Conservation (phyloP, 2,888 invertebrate genomes). For the Ophion ellenae region DNA sequence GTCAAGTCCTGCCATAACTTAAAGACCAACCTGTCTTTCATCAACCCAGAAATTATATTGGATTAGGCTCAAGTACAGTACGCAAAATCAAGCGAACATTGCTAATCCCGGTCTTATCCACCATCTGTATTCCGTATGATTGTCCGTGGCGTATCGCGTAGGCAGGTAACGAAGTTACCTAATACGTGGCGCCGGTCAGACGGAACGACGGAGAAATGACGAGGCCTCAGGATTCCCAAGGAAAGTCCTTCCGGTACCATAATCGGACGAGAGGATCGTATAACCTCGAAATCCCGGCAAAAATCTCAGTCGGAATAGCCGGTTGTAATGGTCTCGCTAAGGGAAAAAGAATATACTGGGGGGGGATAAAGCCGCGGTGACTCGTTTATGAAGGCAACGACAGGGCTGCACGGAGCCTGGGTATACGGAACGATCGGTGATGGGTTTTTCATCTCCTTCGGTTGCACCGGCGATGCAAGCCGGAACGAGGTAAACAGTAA, state of each 20-base stretch:
- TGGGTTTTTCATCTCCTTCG: constrained; percentile 47
- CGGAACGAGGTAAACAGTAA: constrained; percentile 19
- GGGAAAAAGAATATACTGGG: constrained; percentile 33
- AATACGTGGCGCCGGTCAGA: background rate
- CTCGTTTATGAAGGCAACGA: constrained; percentile 42
- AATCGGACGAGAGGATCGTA: background rate
- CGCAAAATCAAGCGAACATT: background rate
- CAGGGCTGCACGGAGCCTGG: background rate
- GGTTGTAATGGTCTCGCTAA: constrained; percentile 7
- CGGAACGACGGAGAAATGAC: background rate
- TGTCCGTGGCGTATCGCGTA: background rate
- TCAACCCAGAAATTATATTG: too few species aligned
- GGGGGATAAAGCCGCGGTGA: constrained; percentile 25
- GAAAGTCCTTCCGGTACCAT: constrained; percentile 4
- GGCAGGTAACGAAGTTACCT: background rate
- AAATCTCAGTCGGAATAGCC: constrained; percentile 24
- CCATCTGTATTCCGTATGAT: background rate
- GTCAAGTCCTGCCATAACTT: too few species aligned
- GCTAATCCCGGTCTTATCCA: background rate
- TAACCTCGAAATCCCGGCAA: constrained; percentile 11
- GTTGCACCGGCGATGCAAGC: constrained; percentile 15
- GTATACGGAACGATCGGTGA: constrained; percentile 40
- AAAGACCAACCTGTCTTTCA: too few species aligned
- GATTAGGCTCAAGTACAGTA: background rate
- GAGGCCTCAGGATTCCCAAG: constrained; percentile 1